Conservation (phyloP, 2,113 vertebrate species). For the Eulacestoma nigropectus region DNA sequence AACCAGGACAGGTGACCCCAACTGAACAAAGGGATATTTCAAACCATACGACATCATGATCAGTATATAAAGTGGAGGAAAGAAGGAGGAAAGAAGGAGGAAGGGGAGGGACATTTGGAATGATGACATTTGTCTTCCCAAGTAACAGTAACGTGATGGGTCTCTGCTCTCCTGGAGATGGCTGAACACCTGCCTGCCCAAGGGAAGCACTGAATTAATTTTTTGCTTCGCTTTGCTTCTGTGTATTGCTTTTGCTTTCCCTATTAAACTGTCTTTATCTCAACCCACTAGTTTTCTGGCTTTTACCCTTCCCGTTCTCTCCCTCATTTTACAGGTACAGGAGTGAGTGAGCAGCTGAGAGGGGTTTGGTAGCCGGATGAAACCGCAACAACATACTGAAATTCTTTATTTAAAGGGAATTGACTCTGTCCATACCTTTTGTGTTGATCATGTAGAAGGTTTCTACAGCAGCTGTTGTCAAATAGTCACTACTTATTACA, state of each 20-base stretch:
- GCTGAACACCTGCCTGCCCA: not conserved
- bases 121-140: not conserved
- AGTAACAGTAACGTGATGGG: not conserved
- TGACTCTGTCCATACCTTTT: not conserved
- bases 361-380: not conserved
- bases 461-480: not conserved
- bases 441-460: not conserved
- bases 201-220: not conserved
- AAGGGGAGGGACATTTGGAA: not conserved
- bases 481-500: not conserved
- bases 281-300: not conserved
- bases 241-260: not conserved
- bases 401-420: not conserved
- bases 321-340: not conserved
- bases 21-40: not conserved
- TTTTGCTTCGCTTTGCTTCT: not conserved
- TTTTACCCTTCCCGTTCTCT: not conserved
- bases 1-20: not conserved
- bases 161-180: not conserved
- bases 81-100: not conserved
- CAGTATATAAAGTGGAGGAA: not conserved
- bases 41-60: not conserved
- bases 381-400: not conserved
- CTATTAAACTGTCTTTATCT: not conserved
- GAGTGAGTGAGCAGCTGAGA: accelerated